These are phyloP conservation scores for Saxidomus purpurata DNA, from an alignment of 1,140 invertebrate genomes.

Conservation along the genomic window DNA sequence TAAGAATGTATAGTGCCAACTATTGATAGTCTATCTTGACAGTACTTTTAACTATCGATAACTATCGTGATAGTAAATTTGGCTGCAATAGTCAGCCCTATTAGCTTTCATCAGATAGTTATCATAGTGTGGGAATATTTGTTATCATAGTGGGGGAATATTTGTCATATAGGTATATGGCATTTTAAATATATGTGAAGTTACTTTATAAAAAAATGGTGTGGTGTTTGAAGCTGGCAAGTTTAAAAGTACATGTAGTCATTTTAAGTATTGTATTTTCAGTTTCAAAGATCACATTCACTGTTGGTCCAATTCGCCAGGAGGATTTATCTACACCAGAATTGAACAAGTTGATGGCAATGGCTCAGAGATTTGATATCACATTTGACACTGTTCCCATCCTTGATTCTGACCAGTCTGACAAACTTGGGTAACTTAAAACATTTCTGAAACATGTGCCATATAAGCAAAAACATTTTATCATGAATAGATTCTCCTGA, in stretches of 20 bases:
- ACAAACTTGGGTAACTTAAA: conserved; percentile 62
- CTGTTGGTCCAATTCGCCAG: conserved; percentile 55
- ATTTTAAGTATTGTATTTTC: too few relatives aligned
- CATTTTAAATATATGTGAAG: too few relatives aligned
- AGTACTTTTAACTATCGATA: too few relatives aligned
- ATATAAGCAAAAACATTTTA: too few relatives aligned
- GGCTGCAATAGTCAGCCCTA: too few relatives aligned
- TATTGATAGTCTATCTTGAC: background rate
- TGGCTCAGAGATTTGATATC: conserved; percentile 62
- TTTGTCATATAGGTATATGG: too few relatives aligned
- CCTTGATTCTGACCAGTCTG: conserved; percentile 54
- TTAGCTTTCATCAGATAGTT: background rate
- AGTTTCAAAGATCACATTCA: conserved; percentile 61
- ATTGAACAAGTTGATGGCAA: conserved; percentile 60
- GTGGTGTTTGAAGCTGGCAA: too few relatives aligned
- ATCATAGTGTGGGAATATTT: background rate
- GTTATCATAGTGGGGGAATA: background rate
- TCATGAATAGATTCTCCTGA: too few relatives aligned
- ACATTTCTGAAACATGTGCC: too few relatives aligned
- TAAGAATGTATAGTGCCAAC: background rate
- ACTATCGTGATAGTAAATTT: too few relatives aligned
- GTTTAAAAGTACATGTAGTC: too few relatives aligned
- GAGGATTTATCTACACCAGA: conserved; percentile 61
- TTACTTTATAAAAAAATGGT: too few relatives aligned
- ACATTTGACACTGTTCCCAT: conserved; percentile 60